These are phyloP conservation scores for Forbesichthys agassizii DNA, from an alignment of 2,113 vertebrate genomes.

Conservation along the genomic window DNA sequence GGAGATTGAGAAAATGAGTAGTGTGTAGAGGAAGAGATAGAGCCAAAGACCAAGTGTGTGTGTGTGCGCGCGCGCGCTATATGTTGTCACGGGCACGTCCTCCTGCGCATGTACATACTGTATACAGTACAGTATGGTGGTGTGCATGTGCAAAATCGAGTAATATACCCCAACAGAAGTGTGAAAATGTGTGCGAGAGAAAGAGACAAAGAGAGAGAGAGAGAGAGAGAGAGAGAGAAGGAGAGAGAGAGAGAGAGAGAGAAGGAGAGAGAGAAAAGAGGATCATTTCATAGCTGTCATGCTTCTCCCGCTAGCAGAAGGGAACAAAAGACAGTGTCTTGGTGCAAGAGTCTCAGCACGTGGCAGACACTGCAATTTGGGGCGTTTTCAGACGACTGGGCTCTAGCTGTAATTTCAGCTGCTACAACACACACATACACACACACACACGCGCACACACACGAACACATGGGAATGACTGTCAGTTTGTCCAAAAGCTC, in stretches of 20 bases:
- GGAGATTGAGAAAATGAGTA: constrained; percentile 25
- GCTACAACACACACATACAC: constrained; percentile 30
- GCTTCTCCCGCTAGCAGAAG: constrained; percentile 68
- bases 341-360: constrained; percentile 67
- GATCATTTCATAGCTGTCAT: constrained; percentile 79
- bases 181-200: constrained; percentile 24
- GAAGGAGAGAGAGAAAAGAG: constrained; percentile 34
- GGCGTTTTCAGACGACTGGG: constrained; percentile 67
- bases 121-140: background rate
- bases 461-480: constrained; percentile 12
- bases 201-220: constrained; percentile 7
- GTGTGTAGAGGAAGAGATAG: constrained; percentile 27
- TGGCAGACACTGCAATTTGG: constrained; percentile 72
- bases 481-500: constrained; percentile 25
- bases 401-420: constrained; percentile 62
- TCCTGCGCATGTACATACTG: background rate
- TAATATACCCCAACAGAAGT: constrained; percentile 27
- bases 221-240: constrained; percentile 7
- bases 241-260: constrained; percentile 24
- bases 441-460: constrained; percentile 4
- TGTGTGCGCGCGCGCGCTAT: constrained; percentile 10
- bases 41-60: constrained; percentile 37
- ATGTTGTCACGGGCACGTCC: no score
- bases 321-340: constrained; percentile 75
- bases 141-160: constrained; percentile 24